Evolutionary conservation across 2,113 vertebrate species (phyloP), one percentile per base, ranked within the genome.

Genomic region (Pachycephala philippinensis): DNA sequence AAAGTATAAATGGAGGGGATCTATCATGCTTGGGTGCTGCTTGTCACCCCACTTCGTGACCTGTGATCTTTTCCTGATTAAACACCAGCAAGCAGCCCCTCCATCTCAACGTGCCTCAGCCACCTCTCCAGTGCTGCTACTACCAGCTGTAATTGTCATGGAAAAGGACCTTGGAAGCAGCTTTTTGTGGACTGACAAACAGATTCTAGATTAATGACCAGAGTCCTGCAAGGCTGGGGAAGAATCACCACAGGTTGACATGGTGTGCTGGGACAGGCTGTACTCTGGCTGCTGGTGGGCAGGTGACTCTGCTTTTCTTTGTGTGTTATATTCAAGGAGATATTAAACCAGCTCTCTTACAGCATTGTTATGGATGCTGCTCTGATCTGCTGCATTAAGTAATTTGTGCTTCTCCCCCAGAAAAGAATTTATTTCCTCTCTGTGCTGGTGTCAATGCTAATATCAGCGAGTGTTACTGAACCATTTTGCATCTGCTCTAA

Each of bases 391-490:
- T 93, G 91, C 66, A 70, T 94, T 87, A 90, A 94, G 88, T 86
- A 94, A 96, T 96, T 90, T 94, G 64, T 90, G 59, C 68, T 81
- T 94, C 90, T 95, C 53, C 87, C 65, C 72, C 84, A 89, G 86
- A 92, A 96, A 96, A 93, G 47, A 84, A 94, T 92, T 94, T 90
- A 89, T 96, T 96, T 96, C 72, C 56, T 94, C 56, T 68, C 90
- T 75, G n/a, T 56, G 83, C 76, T 78, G 37, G 47, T 95, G 93
- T 88, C 95, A 94, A 49, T 86, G 65, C 68, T 96, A 92, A 93
- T 95, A 93, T 89, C 78, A 92, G 83, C 0, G 14, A 77, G 68
- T 84, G 90, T 80, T 81, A 68, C 79, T 90, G 92, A 96, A 90
- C 47, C 52, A 1, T 96, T 96, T 94, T 90, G 86, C 95, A 96